phyloP scores from a whole-genome alignment of 37 sponge, comb jelly and placozoan species.

The Chondrosia reniformis region DNA sequence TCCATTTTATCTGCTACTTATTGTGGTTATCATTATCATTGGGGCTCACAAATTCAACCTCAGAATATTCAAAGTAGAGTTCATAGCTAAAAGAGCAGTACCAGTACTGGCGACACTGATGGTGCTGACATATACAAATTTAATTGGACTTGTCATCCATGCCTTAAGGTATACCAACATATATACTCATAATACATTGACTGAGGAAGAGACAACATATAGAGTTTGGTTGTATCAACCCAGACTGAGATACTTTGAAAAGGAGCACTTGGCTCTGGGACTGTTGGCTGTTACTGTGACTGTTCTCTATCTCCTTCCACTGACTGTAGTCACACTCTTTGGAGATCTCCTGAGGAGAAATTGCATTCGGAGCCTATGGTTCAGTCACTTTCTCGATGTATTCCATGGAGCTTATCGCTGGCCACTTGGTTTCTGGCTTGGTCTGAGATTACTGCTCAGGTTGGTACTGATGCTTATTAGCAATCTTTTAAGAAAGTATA shows the following conservation, averaged over 20 bases:
- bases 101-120: constrained; percentile 39
- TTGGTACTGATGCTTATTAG: background rate
- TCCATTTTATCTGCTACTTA: constrained; percentile 48
- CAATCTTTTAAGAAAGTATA: no score
- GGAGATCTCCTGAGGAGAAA: background rate
- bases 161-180: background rate
- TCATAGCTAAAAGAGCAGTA: constrained; percentile 19
- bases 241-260: constrained; percentile 4
- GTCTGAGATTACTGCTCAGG: background rate
- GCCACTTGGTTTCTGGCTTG: constrained; percentile 19
- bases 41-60: background rate
- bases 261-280: constrained; percentile 4
- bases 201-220: no score
- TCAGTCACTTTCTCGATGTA: constrained; percentile 18
- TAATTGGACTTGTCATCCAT: background rate
- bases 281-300: background rate
- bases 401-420: background rate
- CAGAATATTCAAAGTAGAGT: background rate
- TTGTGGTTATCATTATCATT: constrained; percentile 19
- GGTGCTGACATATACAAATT: constrained; percentile 17
- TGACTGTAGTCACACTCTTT: constrained; percentile 3
- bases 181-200: no score
- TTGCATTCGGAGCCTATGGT: background rate
- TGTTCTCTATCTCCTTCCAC: constrained; percentile 1
- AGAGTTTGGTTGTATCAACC: constrained; percentile 21